Percentiles rank a stretch among this genome's conserved stretches.
These are phyloP conservation scores for Callitettix versicolor DNA, from an alignment of 1,140 invertebrate species.

Conservation along the genomic window DNA sequence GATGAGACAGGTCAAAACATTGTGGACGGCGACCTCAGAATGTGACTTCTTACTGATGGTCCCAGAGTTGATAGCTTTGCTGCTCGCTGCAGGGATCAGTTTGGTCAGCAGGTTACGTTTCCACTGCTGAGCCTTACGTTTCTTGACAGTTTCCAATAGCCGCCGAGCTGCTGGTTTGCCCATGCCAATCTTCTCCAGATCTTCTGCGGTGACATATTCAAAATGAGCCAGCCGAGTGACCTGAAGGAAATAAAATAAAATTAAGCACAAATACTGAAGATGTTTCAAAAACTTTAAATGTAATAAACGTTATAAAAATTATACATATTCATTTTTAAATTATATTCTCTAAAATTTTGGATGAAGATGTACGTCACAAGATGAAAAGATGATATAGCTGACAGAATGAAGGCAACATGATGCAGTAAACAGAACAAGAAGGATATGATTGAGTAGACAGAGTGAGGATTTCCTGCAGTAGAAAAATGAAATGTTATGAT, in stretches of 20 bases:
- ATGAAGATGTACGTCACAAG: no score
- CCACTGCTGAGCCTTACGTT: constrained; percentile 67
- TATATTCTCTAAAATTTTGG: no score
- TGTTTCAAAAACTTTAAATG: no score
- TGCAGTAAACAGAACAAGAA: no score
- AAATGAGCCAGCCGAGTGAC: constrained; percentile 85
- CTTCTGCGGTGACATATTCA: constrained; percentile 87
- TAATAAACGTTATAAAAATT: background rate
- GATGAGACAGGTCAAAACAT: constrained; percentile 70
- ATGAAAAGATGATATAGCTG: no score
- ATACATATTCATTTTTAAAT: constrained; percentile 20
- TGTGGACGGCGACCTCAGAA: background rate
- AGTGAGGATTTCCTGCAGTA: no score
- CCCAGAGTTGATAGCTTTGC: background rate
- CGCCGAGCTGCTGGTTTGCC: constrained; percentile 83
- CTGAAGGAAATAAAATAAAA: constrained; percentile 31
- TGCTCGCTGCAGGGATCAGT: constrained; percentile 52
- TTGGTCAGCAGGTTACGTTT: constrained; percentile 78
- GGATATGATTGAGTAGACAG: no score
- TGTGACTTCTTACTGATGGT: background rate
- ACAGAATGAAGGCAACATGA: no score
- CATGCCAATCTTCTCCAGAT: constrained; percentile 89
- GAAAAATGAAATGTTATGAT: no score
- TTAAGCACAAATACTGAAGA: background rate
- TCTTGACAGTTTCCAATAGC: constrained; percentile 84